Evolutionary conservation across 2,888 invertebrate species (phyloP).

Genomic region (Capitulum mitella): DNA sequence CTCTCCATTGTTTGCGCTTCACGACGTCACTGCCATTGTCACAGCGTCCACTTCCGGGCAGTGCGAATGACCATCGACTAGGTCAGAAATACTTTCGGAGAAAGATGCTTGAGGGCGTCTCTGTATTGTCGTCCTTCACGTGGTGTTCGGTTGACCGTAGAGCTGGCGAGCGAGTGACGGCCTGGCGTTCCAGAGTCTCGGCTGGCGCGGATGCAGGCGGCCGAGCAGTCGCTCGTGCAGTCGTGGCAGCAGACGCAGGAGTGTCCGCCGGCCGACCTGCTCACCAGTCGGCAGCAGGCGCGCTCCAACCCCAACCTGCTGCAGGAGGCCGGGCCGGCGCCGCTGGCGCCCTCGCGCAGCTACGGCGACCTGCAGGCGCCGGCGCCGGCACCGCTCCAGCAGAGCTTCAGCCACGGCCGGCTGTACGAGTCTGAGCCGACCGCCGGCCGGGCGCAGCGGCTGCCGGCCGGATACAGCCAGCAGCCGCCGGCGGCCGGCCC

Average conservation of each 20-base stretch:
- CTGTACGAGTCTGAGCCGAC: neutral
- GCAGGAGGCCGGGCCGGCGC: constrained; percentile 34
- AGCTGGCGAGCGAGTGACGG: too few species aligned
- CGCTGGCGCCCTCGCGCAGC: constrained; percentile 27
- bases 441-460: neutral
- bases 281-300: constrained; percentile 58
- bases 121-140: too few species aligned
- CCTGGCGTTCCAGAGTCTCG: constrained; percentile 26
- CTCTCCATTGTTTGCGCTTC: too few species aligned
- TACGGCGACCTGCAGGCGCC: constrained; percentile 16
- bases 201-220: neutral
- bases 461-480: constrained; percentile 41
- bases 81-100: too few species aligned
- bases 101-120: too few species aligned
- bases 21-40: too few species aligned
- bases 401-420: constrained; percentile 17
- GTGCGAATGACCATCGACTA: too few species aligned
- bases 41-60: too few species aligned
- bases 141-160: too few species aligned
- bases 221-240: neutral
- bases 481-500: constrained; percentile 36
- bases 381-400: neutral
- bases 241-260: constrained; percentile 22
- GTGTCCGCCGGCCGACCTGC: constrained; percentile 40
- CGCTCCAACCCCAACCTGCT: constrained; percentile 45